Evolutionary conservation across 2,113 vertebrate genomes (phyloP).

Genomic region (Bufo bufo): DNA sequence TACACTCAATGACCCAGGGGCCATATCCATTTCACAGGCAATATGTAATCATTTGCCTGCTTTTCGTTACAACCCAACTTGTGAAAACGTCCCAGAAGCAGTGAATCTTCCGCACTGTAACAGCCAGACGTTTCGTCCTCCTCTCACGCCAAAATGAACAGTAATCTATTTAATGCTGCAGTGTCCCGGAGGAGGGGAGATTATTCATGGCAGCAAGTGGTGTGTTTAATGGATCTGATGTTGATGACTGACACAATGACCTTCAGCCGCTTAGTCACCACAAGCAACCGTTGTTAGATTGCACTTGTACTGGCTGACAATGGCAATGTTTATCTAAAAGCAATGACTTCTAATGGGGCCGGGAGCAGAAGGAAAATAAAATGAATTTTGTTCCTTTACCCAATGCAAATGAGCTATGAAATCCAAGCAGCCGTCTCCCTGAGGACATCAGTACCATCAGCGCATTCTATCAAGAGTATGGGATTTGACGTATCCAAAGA

Average conservation of each 20-base stretch:
- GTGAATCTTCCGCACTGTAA: neutral
- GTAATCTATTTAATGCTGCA: neutral
- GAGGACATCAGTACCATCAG: constrained; percentile 25
- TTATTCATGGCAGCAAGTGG: neutral
- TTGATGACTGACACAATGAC: constrained; percentile 29
- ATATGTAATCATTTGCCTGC: neutral
- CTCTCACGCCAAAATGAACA: neutral
- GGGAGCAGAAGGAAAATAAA: neutral
- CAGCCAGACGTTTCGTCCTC: neutral
- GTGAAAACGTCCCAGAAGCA: neutral
- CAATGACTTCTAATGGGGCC: neutral
- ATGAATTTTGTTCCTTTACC: neutral
- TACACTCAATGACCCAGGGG: neutral
- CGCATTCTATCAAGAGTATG: neutral
- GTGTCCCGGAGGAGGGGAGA: neutral
- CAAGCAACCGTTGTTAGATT: neutral
- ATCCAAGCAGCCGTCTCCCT: neutral
- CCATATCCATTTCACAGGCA: neutral
- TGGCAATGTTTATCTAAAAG: constrained; percentile 13
- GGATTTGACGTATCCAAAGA: neutral
- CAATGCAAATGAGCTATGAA: constrained; percentile 18
- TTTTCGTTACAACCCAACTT: constrained; percentile 11
- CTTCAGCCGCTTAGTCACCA: neutral
- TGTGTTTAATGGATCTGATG: constrained; percentile 37
- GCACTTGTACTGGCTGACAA: constrained; percentile 1